phyloP scores from a whole-genome alignment of 2,888 invertebrate genomes.

The Coelogynopora nodosa region DNA sequence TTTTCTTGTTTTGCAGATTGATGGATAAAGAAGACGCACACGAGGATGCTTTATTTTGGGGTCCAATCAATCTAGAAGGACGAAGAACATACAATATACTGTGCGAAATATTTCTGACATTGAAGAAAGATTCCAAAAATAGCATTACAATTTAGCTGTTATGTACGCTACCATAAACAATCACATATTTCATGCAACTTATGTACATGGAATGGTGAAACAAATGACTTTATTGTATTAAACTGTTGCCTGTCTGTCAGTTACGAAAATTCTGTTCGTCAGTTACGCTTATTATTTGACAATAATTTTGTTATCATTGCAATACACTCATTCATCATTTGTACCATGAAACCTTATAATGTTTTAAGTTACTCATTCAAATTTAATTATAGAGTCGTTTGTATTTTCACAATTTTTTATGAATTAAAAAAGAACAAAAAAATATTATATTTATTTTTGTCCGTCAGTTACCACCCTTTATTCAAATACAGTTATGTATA shows the following conservation, averaged over 20 bases:
- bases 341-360: background rate
- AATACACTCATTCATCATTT: background rate
- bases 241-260: background rate
- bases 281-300: background rate
- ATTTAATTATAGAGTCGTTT: background rate
- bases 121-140: background rate
- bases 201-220: background rate
- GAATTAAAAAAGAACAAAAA: background rate
- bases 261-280: background rate
- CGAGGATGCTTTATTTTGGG: background rate
- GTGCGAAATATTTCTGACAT: background rate
- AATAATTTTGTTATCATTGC: background rate
- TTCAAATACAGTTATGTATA: background rate
- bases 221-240: background rate
- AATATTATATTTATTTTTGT: background rate
- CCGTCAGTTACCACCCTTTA: background rate
- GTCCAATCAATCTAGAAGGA: background rate
- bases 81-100: background rate
- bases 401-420: background rate
- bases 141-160: background rate
- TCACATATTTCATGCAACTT: background rate
- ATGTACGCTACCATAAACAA: background rate
- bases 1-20: background rate
- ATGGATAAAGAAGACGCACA: background rate
- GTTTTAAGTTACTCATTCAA: background rate